Evolutionary conservation across 2,888 invertebrate genomes (phyloP), one percentile per base, ranked within the genome.

Genomic region (Parascotia fuliginaria): DNA sequence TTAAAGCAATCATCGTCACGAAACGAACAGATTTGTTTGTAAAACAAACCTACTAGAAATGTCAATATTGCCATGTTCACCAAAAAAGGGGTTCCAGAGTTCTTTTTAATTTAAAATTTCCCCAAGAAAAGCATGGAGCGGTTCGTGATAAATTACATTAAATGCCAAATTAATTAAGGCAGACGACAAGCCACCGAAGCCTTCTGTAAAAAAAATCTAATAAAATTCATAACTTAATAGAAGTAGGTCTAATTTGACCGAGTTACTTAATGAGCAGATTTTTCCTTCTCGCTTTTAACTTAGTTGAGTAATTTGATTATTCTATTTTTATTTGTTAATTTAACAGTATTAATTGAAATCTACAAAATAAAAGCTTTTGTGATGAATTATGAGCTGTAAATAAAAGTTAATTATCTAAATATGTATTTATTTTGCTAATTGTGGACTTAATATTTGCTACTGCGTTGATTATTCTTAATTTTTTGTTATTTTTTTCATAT

Each of bases 141-240:
- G 64, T 61, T 64, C 60, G 67, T 81, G 61, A 83, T 86, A 86
- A 87, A 88, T 88, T 85, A 86, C 77, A 77, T 79, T 82, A 83
- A 85, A 83, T 73, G 75, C 70, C 76, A 78, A 82, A 87, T 85
- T 85, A 85, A 86, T 87, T 86, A 83, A 79, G 63, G 57, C 73
- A 70, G 70, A 64, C 68, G 75, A 75, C 73, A 75, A 73, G 74
- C 71, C 63, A 70, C 72, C 62, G 70, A 75, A 74, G 64, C 72
- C 79, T 74, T 72, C 70, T 42, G 29, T 13, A 33, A 43, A 40
- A 51, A 60, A 73, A 77, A 73, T 71, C 71, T 77, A 78, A 79
- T 79, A 75, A 76, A 78, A 79, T 74, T 78, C 74, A 79, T 79
- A 77, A 73, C 68, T 73, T 64, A 57, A 63, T 56, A 61, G 57